phyloP scores from a whole-genome alignment of 2,113 vertebrate genomes.

The Ondatra zibethicus region DNA sequence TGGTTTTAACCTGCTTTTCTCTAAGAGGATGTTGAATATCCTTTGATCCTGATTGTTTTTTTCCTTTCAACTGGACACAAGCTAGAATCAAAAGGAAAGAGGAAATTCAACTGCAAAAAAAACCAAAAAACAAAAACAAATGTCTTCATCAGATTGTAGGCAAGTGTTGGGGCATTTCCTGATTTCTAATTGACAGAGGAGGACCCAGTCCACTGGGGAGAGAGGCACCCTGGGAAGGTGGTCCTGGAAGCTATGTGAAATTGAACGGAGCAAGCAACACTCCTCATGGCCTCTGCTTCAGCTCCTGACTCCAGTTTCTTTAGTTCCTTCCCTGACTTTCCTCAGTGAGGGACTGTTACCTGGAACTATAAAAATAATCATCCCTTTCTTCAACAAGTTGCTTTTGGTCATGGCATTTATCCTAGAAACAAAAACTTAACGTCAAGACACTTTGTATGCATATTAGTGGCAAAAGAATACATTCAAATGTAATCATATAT shows the following conservation, averaged over 20 bases:
- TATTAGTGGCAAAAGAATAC: background rate
- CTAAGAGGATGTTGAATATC: background rate
- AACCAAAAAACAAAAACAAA: background rate
- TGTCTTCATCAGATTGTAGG: background rate
- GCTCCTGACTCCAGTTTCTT: background rate
- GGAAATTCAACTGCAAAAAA: background rate
- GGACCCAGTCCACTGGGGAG: background rate
- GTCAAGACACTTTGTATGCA: background rate
- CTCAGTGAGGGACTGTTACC: background rate
- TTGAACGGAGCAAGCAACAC: background rate
- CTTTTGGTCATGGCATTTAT: background rate
- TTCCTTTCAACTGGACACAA: background rate
- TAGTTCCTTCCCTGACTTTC: background rate
- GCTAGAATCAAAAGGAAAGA: background rate
- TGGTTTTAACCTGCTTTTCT: background rate
- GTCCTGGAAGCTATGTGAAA: background rate
- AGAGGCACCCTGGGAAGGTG: background rate
- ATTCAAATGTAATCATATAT: background rate
- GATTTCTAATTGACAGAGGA: background rate
- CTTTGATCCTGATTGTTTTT: background rate
- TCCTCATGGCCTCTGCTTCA: background rate
- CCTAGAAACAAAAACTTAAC: background rate
- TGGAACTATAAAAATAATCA: background rate
- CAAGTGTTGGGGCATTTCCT: background rate
- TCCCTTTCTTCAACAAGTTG: background rate